Evolutionary conservation across 2,888 invertebrate species (phyloP).

Genomic region (Dryomyza anilis): DNA sequence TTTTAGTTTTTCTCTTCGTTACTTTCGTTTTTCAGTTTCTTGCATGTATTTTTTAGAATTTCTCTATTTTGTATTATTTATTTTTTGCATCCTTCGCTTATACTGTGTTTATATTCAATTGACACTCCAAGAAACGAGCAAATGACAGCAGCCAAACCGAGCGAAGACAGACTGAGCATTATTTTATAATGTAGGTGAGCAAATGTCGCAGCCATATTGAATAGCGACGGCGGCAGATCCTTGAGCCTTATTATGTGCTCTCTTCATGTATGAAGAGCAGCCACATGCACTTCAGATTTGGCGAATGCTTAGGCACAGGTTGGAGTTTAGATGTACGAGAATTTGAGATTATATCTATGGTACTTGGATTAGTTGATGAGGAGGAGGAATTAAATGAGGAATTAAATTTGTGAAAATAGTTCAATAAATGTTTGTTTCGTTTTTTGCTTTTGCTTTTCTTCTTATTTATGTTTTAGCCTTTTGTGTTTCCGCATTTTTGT

Average conservation of each 20-base stretch:
- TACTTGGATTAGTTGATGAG: neutral
- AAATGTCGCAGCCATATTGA: neutral
- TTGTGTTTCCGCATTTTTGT: neutral
- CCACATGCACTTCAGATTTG: too few relatives aligned
- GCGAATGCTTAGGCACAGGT: too few relatives aligned
- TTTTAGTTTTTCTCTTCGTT: too few relatives aligned
- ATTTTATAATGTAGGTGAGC: neutral
- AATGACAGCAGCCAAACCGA: neutral
- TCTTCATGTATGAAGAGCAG: neutral
- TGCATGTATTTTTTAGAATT: neutral
- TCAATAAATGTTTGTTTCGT: neutral
- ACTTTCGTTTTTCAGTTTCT: neutral
- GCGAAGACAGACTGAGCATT: neutral
- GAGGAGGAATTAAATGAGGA: neutral
- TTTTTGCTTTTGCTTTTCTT: neutral
- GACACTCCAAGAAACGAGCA: slow-evolving; percentile 5
- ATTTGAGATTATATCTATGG: too few relatives aligned
- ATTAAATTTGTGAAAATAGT: neutral
- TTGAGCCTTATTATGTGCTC: slow-evolving; percentile 7
- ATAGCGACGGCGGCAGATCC: neutral
- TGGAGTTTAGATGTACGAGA: too few relatives aligned
- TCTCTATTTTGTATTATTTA: neutral
- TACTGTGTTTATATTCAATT: slow-evolving; percentile 6
- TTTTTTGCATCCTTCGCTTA: neutral
- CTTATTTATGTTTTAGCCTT: neutral